Evolutionary conservation across 2,113 vertebrate species (phyloP).

Genomic region (Actenoides hombroni): DNA sequence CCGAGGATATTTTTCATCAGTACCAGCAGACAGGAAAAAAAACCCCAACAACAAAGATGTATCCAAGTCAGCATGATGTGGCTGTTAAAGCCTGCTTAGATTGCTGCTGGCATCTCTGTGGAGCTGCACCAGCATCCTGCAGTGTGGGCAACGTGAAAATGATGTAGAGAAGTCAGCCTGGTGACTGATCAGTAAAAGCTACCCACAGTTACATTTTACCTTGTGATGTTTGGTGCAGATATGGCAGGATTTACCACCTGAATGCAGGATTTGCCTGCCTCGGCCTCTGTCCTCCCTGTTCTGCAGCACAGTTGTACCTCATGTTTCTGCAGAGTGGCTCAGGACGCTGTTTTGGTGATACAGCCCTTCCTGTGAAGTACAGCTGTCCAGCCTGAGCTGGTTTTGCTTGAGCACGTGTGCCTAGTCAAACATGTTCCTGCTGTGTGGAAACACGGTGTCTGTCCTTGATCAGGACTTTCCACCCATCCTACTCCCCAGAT

Average conservation of each 20-base stretch:
- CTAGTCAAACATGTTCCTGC: not conserved
- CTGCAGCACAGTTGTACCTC: not conserved
- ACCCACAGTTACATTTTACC: not conserved
- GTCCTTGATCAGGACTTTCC: not conserved
- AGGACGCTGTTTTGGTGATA: not conserved
- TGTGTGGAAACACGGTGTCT: not conserved
- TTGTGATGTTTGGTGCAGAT: not conserved
- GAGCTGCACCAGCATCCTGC: not conserved
- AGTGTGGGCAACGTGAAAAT: not conserved
- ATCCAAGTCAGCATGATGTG: not conserved
- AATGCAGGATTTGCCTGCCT: not conserved
- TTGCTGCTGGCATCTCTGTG: not conserved
- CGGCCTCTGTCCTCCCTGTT: not conserved
- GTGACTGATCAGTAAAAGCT: not conserved
- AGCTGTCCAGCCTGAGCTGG: not conserved
- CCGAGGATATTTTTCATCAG: not conserved
- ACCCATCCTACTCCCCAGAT: not conserved
- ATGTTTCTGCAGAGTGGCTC: too few relatives aligned
- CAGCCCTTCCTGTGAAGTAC: not conserved
- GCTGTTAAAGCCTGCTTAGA: not conserved
- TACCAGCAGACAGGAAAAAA: not conserved
- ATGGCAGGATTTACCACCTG: not conserved
- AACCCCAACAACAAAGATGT: not conserved
- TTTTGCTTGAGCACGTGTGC: not conserved
- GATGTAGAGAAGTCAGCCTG: not conserved